Conservation (phyloP, 2,113 vertebrate species). For the Fregetta grallaria region DNA sequence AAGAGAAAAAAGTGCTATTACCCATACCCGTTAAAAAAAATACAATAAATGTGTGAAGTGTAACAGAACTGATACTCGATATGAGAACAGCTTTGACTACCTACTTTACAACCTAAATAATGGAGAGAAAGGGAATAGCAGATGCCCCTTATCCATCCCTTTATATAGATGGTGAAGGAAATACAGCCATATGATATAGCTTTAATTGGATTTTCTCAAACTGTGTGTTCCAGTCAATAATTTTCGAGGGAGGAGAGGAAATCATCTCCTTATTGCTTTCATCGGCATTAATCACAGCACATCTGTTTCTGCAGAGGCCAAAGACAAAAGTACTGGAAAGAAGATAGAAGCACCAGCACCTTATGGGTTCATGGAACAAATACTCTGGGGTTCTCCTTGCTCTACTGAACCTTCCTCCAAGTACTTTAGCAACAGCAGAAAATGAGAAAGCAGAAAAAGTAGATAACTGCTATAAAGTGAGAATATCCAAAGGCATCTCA, state of each 20-base stretch:
- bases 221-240: background rate
- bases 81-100: background rate
- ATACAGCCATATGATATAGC: background rate
- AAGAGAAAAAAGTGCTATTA: background rate
- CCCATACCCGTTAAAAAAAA: background rate
- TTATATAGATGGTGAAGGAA: background rate
- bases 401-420: background rate
- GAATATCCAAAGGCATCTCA: background rate
- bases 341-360: background rate
- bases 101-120: conserved; percentile 1
- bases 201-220: conserved; percentile 27
- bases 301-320: background rate
- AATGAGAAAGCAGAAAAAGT: background rate
- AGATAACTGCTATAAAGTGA: background rate
- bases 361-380: background rate
- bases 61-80: background rate
- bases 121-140: background rate
- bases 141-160: background rate
- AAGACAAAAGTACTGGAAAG: background rate
- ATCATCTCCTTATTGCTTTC: conserved; percentile 2
- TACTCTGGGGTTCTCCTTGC: background rate
- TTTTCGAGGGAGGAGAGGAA: background rate
- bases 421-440: background rate
- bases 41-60: background rate
- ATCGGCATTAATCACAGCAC: background rate